Evolutionary conservation across 92 coral and sea anemone species (phyloP).

Genomic region (Epizoanthus scotinus): DNA sequence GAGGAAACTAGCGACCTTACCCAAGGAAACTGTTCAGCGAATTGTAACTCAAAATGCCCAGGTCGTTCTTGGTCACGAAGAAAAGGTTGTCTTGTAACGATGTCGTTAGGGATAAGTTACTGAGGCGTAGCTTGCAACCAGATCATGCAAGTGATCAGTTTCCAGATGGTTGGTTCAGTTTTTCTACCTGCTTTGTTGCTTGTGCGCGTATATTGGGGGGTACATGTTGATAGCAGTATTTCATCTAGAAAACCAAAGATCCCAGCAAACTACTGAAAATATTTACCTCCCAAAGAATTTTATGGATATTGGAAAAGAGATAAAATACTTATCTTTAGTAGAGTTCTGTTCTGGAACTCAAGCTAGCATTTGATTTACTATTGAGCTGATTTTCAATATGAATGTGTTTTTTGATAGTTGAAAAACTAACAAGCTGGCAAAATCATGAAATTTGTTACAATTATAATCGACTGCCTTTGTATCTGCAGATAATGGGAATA

Average conservation of each 20-base stretch:
- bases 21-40: background rate
- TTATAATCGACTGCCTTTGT: too few species aligned
- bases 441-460: background rate
- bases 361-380: slow-evolving; percentile 37
- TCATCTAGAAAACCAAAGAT: background rate
- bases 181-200: background rate
- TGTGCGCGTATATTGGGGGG: background rate
- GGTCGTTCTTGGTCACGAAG: slow-evolving; percentile 39
- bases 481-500: too few species aligned
- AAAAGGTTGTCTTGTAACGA: slow-evolving; percentile 9
- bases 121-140: background rate
- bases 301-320: background rate
- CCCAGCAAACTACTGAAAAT: background rate
- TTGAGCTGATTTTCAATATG: slow-evolving; percentile 45
- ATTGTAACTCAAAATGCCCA: slow-evolving; percentile 8
- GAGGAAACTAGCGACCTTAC: background rate
- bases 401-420: background rate
- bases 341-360: background rate
- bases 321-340: background rate
- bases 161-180: slow-evolving; percentile 34
- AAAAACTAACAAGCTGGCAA: background rate
- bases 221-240: slow-evolving; percentile 17
- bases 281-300: too few species aligned
- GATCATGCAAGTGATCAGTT: slow-evolving; percentile 26
- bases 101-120: slow-evolving; percentile 5